Base-by-base conservation (phyloP, 2,888 invertebrate genomes). In the Agrochola circellaris region DNA sequence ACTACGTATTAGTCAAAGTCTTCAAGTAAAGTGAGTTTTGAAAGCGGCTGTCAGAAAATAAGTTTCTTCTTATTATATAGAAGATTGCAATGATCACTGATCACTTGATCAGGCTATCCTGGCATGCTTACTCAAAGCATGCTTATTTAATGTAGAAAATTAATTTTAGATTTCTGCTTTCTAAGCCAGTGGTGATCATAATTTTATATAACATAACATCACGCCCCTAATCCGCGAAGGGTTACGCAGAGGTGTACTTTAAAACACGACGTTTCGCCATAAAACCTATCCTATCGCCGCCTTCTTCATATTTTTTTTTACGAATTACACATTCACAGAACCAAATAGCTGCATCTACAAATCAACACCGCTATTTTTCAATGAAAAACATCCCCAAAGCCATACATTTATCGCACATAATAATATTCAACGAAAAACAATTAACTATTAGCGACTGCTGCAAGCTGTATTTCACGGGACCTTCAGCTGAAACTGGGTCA, bases 401-500 rank as follows among this genome's bases (percentile, higher is more conserved):
- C n/a, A 58, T n/a, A 0, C 58, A 61, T 58, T 34, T 66, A 61
- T 70, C 48, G 69, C 72, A 68, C 48, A 65, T 58, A 26, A 69
- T 61, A 61, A 75, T 61, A 61, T 62, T 76, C 61, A 60, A 23
- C n/a, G 34, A 69, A 61, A 72, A 85, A 42, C 51, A 74, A 58
- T 73, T 71, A 77, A 64, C 74, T 71, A 72, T 82, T 38, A 71
- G 48, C 66, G 2, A 48, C 42, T n/a, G 45, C 66, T 73, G 77
- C 45, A n/a, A 20, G 20, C 30, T 64, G 61, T 79, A 26, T 76
- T 56, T 77, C 73, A 76, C 60, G 82, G 34, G 75, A 71, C 81
- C 87, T 88, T 80, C 71, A 71, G 26, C 70, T 17, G 69, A 60
- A 87, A 87, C 73, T 82, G 23, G 87, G 87, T 81, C 88, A 82